Evolutionary conservation across 2,797 vertebrate species (phyloP), one percentile per base, ranked within the genome.

Genomic region (Lithobates sylvaticus): DNA sequence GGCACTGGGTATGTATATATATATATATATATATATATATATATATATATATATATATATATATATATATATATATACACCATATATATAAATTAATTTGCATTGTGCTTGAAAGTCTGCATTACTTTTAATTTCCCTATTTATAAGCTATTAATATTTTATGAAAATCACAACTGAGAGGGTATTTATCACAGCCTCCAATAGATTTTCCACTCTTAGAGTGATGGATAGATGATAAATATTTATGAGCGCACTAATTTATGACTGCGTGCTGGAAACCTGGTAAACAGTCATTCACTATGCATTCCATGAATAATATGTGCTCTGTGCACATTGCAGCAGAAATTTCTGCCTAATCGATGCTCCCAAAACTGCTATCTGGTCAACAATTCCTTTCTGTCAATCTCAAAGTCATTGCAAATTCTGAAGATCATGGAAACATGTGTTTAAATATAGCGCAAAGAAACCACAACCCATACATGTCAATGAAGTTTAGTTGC

Each of bases 151-250:
- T 82, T 73, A 82, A 74, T 82, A 73, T 74, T 82, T 82, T 64
- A 73, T 82, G 50, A 7, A 73, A 65, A 58, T 61, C 70, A 74
- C 70, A 73, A 82, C 10, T 39, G 68, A 72, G 13, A 42, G 10
- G 27, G n/a, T 65, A 82, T 82, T 82, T 73, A 82, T 82, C 80
- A 82, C 80, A 64, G 70, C 34, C n/a, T 73, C 80, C 80, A 82
- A 82, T 82, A 44, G 50, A 81, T 81, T 81, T 73, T 64, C 50
- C 36, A 81, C 36, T 81, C 79, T 74, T 16, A n/a, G 39, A 82
- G 42, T 73, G 69, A 82, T 72, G 36, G 72, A 72, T 65, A 73
- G 72, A 73, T 44, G 80, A 65, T 82, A 82, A 82, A 82, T 82
- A 82, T 82, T 82, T 64, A 82, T 82, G 80, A 82, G 80, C 8